These are phyloP conservation scores for Perodicticus potto DNA, from an alignment of 2,797 vertebrate genomes.

Conservation along the genomic window DNA sequence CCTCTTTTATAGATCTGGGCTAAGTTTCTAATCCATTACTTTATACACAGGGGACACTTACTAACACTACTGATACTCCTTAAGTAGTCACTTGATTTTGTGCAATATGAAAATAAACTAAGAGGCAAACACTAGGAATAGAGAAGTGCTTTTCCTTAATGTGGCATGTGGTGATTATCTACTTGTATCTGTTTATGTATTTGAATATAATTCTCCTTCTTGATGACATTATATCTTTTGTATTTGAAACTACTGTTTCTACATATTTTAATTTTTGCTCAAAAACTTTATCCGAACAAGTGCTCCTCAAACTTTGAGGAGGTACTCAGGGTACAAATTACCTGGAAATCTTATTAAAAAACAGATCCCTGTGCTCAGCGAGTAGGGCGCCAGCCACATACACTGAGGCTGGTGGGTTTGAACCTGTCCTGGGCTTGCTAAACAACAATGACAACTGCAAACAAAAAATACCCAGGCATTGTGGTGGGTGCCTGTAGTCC, in stretches of 20 bases:
- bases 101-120: conserved; percentile 31
- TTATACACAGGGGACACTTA: not conserved
- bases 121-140: not conserved
- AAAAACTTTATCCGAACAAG: not conserved
- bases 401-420: too few relatives aligned
- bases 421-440: too few relatives aligned
- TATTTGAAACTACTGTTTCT: not conserved
- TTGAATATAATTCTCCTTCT: not conserved
- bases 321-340: not conserved
- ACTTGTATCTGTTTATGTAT: not conserved
- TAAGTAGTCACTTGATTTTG: not conserved
- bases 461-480: too few relatives aligned
- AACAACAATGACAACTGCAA: too few relatives aligned
- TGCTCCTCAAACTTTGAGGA: not conserved
- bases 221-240: not conserved
- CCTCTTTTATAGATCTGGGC: not conserved
- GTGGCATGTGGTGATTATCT: too few relatives aligned
- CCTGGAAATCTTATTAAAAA: not conserved
- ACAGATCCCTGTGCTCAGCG: not conserved
- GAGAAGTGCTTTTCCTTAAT: not conserved
- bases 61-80: not conserved
- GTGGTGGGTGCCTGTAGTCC: too few relatives aligned
- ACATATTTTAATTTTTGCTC: not conserved
- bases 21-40: not conserved
- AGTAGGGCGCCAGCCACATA: too few relatives aligned